Base-by-base conservation (phyloP, 2,797 vertebrate genomes). In the Ibycter americanus region DNA sequence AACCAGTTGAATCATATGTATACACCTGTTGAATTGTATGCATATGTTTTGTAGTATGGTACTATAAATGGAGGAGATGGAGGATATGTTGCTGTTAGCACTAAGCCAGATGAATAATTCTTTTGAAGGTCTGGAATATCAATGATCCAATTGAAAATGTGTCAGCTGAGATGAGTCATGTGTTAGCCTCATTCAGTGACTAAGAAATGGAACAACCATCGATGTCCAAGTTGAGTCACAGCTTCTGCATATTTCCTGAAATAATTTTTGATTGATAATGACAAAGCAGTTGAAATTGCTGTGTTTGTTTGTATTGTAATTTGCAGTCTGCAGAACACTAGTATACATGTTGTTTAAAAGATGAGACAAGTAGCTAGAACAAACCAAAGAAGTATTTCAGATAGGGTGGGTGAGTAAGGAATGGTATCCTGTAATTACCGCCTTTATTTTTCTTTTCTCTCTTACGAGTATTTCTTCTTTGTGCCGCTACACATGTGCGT, bases 181-280 rank as follows among this genome's bases (percentile, higher is more conserved):
- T 38, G 76, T 87, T 94, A 95, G 83, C 87, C 82, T 95, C 66
- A 49, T 82, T 91, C 91, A 95, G 79, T 81, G 93, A 92, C 87
- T 93, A 95, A 78, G 94, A 96, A 86, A 74, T 62, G 52, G 56
- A 95, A 51, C 66, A 87, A 56, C 88, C 42, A 20, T 90, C 36
- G 4, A 85, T 93, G 87, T 89, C 96, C 96, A 81, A 63, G 94
- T 90, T 96, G 96, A 97, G 85, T 97, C 96, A 97, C 89, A 93
- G 90, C 89, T 90, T 90, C 68, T 86, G 52, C 78, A 56, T 92
- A 62, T 92, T 85, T 92, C 71, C 84, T 92, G 87, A 91, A 83
- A 90, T 84, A 67, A 83, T 80, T 94, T 87, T 90, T 92, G 93
- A 88, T 94, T 94, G 89, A 77, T 96, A 90, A 86, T 62, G 74